Conservation (phyloP, 1,140 invertebrate genomes). For the Eurytemora carolleeae region DNA sequence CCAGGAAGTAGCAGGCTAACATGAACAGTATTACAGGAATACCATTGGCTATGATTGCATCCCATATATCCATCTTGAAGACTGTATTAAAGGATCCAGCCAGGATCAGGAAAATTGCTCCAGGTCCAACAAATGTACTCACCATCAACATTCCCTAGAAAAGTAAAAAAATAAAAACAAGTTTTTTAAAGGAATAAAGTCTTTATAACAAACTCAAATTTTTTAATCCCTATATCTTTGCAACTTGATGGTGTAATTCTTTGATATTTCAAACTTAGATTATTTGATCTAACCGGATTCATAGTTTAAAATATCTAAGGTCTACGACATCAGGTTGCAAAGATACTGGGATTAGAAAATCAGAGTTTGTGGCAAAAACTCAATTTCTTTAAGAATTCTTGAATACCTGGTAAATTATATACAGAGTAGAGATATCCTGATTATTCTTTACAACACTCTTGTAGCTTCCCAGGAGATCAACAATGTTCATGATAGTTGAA, state of each 20-base stretch:
- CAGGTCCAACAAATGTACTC: slow-evolving; percentile 37
- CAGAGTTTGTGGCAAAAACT: too few species aligned
- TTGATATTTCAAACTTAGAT: too few species aligned
- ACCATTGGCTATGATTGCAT: slow-evolving; percentile 28
- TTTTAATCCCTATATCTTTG: too few species aligned
- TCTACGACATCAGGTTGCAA: too few species aligned
- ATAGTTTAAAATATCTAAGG: too few species aligned
- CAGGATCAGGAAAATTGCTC: slow-evolving; percentile 40
- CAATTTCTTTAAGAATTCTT: slow-evolving; percentile 30
- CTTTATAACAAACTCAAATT: too few species aligned
- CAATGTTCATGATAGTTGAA: slow-evolving; percentile 42
- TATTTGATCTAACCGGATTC: too few species aligned
- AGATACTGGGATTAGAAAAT: too few species aligned
- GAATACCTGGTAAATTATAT: slow-evolving; percentile 29
- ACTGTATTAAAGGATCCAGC: slow-evolving; percentile 35
- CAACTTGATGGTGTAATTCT: too few species aligned
- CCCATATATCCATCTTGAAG: slow-evolving; percentile 31
- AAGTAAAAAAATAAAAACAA: slow-evolving; percentile 34
- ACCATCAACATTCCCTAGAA: slow-evolving; percentile 30
- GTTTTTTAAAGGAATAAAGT: slow-evolving; percentile 36
- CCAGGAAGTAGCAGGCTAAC: slow-evolving; percentile 27
- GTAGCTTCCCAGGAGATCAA: slow-evolving; percentile 36
- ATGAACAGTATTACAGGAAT: slow-evolving; percentile 30
- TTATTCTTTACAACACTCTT: slow-evolving; percentile 32
- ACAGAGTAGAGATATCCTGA: slow-evolving; percentile 35